These are phyloP conservation scores for Chlorops oryzae DNA, from an alignment of 1,140 invertebrate genomes.

Conservation along the genomic window DNA sequence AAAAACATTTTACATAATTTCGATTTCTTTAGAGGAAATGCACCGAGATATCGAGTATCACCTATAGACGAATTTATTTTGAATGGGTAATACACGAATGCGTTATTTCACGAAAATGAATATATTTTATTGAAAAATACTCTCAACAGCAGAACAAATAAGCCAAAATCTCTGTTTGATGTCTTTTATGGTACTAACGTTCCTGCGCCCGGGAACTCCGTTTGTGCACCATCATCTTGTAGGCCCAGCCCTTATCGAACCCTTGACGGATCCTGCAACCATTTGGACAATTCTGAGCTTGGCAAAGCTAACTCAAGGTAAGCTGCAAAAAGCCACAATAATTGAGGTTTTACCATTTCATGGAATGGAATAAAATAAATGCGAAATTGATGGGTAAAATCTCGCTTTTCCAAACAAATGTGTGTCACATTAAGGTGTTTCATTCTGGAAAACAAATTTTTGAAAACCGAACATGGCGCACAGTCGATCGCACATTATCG, in stretches of 20 bases:
- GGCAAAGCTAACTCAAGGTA: conserved; percentile 66
- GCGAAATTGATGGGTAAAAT: background rate
- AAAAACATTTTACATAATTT: background rate
- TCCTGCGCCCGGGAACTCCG: conserved; percentile 26
- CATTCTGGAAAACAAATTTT: background rate
- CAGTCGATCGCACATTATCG: too few species aligned
- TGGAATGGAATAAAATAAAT: background rate
- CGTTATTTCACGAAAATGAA: background rate
- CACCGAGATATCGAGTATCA: conserved; percentile 1
- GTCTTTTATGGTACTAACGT: conserved; percentile 27
- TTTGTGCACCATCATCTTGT: conserved; percentile 50
- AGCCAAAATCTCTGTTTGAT: conserved; percentile 24
- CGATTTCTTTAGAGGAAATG: conserved; percentile 4
- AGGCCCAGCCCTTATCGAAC: conserved; percentile 60
- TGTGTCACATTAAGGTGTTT: background rate
- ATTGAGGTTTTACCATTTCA: background rate
- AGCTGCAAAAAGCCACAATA: background rate
- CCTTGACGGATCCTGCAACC: conserved; percentile 82
- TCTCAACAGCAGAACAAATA: conserved; percentile 26
- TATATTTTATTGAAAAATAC: background rate
- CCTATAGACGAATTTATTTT: background rate
- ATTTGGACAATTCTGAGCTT: conserved; percentile 62
- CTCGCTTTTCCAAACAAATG: background rate
- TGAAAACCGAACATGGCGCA: too few species aligned
- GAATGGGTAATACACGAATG: background rate